Evolutionary conservation across 2,113 vertebrate species (phyloP).

Genomic region (Rhinolophus sinicus): DNA sequence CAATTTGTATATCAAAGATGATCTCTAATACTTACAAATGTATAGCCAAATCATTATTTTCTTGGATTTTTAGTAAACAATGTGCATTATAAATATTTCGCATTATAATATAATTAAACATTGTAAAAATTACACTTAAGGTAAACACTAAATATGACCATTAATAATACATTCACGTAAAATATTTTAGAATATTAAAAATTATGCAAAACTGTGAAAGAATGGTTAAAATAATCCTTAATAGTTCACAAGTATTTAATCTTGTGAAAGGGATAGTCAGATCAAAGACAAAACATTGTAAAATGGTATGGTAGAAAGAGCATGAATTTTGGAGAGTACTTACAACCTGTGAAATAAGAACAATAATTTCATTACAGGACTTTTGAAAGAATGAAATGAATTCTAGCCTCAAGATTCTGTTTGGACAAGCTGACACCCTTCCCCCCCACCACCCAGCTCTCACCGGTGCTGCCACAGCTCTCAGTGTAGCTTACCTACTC

Average conservation of each 20-base stretch:
- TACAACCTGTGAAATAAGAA: neutral
- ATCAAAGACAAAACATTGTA: neutral
- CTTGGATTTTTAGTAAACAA: neutral
- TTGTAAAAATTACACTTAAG: constrained; percentile 17
- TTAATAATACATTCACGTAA: neutral
- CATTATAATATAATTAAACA: neutral
- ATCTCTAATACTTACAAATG: neutral
- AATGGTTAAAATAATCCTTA: constrained; percentile 7
- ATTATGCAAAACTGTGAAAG: neutral
- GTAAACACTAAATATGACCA: neutral
- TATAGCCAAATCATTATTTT: neutral
- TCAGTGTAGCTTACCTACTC: neutral
- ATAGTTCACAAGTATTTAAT: neutral
- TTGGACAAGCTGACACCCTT: accelerated
- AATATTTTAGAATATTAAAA: neutral
- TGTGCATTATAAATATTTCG: neutral
- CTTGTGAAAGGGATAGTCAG: neutral
- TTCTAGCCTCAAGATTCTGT: neutral
- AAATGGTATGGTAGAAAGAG: neutral
- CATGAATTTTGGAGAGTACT: neutral
- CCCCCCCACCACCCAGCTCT: neutral
- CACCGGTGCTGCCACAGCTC: neutral
- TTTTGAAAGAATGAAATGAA: neutral
- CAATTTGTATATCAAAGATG: neutral
- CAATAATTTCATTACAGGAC: neutral